Evolutionary conservation across 2,797 vertebrate genomes (phyloP).

Genomic region (Chloroceryle inda): DNA sequence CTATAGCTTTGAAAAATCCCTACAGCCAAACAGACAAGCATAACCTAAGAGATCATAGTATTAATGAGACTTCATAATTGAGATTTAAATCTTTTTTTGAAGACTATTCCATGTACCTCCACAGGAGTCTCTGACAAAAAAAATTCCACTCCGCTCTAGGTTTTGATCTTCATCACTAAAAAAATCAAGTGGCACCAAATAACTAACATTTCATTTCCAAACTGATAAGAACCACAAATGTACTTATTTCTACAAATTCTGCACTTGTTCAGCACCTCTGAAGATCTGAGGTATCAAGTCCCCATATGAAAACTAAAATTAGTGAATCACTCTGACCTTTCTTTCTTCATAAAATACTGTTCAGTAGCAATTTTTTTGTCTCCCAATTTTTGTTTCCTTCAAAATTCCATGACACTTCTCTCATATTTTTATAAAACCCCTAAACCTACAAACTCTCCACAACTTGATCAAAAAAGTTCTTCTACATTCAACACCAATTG

Average conservation of each 20-base stretch:
- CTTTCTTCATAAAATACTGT: not conserved
- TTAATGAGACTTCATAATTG: not conserved
- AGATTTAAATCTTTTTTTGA: not conserved
- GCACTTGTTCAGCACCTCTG: not conserved
- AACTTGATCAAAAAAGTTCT: not conserved
- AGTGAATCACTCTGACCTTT: not conserved
- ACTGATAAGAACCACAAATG: not conserved
- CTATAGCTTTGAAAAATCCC: not conserved
- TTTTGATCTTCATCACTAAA: not conserved
- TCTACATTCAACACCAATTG: not conserved
- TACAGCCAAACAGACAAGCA: not conserved
- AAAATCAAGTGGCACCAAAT: not conserved
- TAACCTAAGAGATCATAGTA: not conserved
- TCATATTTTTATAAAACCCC: not conserved
- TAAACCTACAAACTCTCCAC: not conserved
- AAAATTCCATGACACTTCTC: not conserved
- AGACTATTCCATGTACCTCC: not conserved
- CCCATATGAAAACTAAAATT: not conserved
- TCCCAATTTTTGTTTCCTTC: not conserved
- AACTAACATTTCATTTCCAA: not conserved
- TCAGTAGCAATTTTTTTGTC: not conserved
- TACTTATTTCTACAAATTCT: not conserved
- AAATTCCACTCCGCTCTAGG: not conserved
- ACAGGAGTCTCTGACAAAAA: not conserved
- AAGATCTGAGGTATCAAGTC: not conserved